A percentile compares a stretch with the other conserved stretches of the same genome.
phyloP scores from a whole-genome alignment of 2,888 invertebrate species.

The Hydrotaea diabolus region DNA sequence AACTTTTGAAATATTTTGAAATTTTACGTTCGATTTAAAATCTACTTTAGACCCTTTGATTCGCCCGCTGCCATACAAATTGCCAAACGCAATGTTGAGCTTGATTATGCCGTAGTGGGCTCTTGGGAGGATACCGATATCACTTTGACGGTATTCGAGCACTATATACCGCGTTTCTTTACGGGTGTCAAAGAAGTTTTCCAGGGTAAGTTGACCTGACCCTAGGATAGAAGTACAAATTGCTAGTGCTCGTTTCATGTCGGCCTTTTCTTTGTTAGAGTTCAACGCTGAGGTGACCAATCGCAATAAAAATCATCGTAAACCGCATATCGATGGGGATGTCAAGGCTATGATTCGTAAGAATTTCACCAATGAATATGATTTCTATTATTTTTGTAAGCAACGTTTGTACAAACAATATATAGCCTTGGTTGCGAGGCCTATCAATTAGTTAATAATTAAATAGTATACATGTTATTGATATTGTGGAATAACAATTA shows the following conservation, averaged over 20 bases:
- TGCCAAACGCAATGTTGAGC: slow-evolving; percentile 91
- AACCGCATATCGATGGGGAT: slow-evolving; percentile 82
- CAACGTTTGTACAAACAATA: slow-evolving; percentile 84
- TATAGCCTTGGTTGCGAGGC: slow-evolving; percentile 69
- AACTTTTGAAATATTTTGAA: background rate
- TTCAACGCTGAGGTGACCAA: slow-evolving; percentile 71
- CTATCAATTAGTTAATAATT: too few relatives aligned
- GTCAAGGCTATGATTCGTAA: slow-evolving; percentile 85
- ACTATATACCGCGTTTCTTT: slow-evolving; percentile 92
- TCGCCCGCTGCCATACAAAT: slow-evolving; percentile 85
- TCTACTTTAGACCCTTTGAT: slow-evolving; percentile 59
- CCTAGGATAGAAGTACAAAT: too few relatives aligned
- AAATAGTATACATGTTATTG: background rate
- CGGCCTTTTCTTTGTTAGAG: slow-evolving; percentile 69
- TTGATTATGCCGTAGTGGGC: slow-evolving; percentile 93
- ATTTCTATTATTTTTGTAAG: slow-evolving; percentile 93
- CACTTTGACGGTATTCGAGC: slow-evolving; percentile 90
- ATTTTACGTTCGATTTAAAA: background rate
- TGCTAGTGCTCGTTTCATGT: too few relatives aligned
- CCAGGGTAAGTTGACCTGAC: slow-evolving; percentile 83
- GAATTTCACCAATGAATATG: slow-evolving; percentile 93
- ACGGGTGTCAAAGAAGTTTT: slow-evolving; percentile 87
- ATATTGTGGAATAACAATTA: background rate
- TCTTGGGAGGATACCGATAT: slow-evolving; percentile 93
- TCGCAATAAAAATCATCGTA: slow-evolving; percentile 91